phyloP scores from a whole-genome alignment of 1,140 invertebrate species.

The Bombus confusus region DNA sequence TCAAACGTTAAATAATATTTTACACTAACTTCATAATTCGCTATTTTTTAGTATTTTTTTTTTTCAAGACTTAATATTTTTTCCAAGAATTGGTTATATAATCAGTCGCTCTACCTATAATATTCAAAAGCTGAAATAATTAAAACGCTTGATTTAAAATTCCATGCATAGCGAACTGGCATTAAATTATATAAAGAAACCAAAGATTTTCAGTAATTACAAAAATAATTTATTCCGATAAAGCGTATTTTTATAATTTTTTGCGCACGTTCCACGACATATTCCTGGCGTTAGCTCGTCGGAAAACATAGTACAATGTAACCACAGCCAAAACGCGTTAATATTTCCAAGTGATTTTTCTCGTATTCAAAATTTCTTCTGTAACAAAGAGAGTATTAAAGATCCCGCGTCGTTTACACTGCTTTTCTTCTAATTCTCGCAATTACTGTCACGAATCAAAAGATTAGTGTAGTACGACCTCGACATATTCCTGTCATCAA shows the following conservation, averaged over 20 bases:
- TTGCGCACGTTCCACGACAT: too few species aligned
- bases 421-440: background rate
- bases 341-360: too few species aligned
- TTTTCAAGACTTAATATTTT: background rate
- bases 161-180: background rate
- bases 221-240: background rate
- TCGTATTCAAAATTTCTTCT: too few species aligned
- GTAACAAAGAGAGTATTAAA: too few species aligned
- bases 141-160: background rate
- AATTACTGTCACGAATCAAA: background rate
- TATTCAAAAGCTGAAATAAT: background rate
- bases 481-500: background rate
- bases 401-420: background rate
- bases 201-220: background rate
- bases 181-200: background rate
- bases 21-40: background rate
- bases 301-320: too few species aligned
- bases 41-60: background rate
- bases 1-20: background rate
- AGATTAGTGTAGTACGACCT: background rate
- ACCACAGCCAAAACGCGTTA: too few species aligned
- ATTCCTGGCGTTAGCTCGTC: too few species aligned
- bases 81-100: too few species aligned
- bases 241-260: too few species aligned
- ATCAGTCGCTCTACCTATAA: background rate